Evolutionary conservation across 2,797 vertebrate genomes (phyloP).

Genomic region (Botia almorhae): DNA sequence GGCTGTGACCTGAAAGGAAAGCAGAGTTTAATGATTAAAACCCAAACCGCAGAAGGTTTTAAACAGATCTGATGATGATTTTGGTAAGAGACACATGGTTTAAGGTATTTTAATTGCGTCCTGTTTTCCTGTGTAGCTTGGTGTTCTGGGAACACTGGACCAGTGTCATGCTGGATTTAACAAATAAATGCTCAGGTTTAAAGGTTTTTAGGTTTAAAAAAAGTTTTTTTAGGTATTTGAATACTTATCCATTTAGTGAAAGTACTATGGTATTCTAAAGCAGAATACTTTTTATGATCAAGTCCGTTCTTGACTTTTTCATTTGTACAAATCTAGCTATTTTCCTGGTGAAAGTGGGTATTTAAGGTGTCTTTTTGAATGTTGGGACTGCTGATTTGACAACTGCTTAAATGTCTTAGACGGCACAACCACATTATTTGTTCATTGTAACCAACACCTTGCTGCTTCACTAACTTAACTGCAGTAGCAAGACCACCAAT

Average conservation of each 20-base stretch:
- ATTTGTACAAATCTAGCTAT: neutral
- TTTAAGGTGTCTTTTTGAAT: neutral
- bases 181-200: slow-evolving; percentile 11
- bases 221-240: neutral
- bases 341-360: neutral
- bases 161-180: neutral
- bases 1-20: slow-evolving; percentile 47
- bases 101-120: slow-evolving; percentile 41
- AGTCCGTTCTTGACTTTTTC: neutral
- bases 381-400: neutral
- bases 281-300: neutral
- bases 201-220: neutral
- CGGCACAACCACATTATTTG: neutral
- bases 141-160: slow-evolving; percentile 19
- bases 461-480: neutral
- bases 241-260: neutral
- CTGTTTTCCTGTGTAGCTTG: slow-evolving; percentile 24
- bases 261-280: neutral
- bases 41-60: slow-evolving; percentile 40
- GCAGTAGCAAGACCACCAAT: neutral
- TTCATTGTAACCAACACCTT: neutral
- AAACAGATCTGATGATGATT: slow-evolving; percentile 39
- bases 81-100: slow-evolving; percentile 31
- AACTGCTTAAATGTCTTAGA: no score
- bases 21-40: slow-evolving; percentile 53